Evolutionary conservation across 2,797 vertebrate genomes (phyloP), one percentile per base, ranked within the genome.

Genomic region (Coreius guichenoti): DNA sequence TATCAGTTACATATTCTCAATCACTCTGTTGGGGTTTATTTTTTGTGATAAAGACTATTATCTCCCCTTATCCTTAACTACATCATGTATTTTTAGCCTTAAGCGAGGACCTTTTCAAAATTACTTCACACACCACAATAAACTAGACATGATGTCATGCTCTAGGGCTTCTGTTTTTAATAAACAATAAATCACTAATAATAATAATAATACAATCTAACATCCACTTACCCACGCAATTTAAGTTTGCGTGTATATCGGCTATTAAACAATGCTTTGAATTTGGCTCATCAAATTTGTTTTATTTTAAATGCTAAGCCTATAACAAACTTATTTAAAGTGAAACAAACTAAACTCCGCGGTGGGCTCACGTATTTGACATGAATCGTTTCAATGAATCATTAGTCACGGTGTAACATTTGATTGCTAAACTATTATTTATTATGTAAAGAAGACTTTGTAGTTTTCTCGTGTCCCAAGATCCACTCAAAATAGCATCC

Each of bases 141-240:
- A 43, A 9, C 36, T 31, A 78, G 75, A 58, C 33, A n/a, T 43
- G 33, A 78, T 43, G 14, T 58, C 23, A 58, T 39, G 54, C 14
- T 77, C 36, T 17, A 61, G 33, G 13, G 33, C 8, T 43, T 61
- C 23, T 26, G 54, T 39, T 75, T 58, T 26, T 77, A 77, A 56
- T 76, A 56, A 76, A 76, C 29, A 76, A 76, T 54, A 75, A 47
- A 54, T 54, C 49, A 14, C 19, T 45, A 26, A 26, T 70, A 70
- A 70, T 13, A 68, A 19, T 36, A 69, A 69, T 69, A 33, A 21
- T 21, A 33, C 49, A 54, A 54, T 75, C 31, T 36, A 75, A 19
- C 33, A 77, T 77, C 33, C 9, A 17, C 33, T 58, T 56, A 36
- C 5, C 8, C 58, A 26, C n/a, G 6, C n/a, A 63, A 29, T n/a